These are phyloP conservation scores for Apodemia duryi DNA, from an alignment of 2,888 invertebrate genomes.

Conservation along the genomic window DNA sequence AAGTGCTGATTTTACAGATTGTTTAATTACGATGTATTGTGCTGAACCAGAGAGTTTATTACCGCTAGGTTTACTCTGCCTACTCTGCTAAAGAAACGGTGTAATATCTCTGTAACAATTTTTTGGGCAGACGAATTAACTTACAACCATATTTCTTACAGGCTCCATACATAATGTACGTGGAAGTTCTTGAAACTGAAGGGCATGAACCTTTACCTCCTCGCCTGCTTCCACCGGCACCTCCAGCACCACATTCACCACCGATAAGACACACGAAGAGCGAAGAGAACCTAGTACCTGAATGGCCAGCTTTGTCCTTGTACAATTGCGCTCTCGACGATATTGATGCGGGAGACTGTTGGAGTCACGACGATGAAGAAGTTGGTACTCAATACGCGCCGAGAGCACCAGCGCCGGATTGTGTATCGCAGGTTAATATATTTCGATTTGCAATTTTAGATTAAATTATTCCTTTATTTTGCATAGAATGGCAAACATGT, in stretches of 20 bases:
- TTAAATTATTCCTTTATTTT: no score
- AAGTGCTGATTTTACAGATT: no score
- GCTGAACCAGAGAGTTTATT: no score
- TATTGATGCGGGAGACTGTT: constrained; percentile 83
- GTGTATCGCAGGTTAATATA: constrained; percentile 88
- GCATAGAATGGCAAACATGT: no score
- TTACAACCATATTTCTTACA: constrained; percentile 32
- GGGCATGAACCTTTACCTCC: constrained; percentile 91
- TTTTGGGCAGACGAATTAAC: no score
- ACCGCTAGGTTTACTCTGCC: no score
- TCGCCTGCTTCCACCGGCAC: constrained; percentile 88
- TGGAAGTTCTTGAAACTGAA: constrained; percentile 92
- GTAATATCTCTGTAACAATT: no score
- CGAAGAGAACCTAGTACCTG: constrained; percentile 90
- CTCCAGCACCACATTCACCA: constrained; percentile 84
- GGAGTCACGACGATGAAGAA: constrained; percentile 98
- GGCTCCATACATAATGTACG: constrained; percentile 98
- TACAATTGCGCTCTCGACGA: constrained; percentile 58
- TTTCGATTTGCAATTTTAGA: no score
- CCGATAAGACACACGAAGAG: constrained; percentile 94
- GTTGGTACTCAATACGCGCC: constrained; percentile 72
- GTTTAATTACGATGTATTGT: no score
- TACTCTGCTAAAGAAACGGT: no score
- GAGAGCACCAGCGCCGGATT: constrained; percentile 62
- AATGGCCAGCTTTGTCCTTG: constrained; percentile 73